Percentiles rank a stretch among this genome's conserved stretches.
phyloP scores from a whole-genome alignment of 1,140 invertebrate genomes.

The Bombus ignitus region DNA sequence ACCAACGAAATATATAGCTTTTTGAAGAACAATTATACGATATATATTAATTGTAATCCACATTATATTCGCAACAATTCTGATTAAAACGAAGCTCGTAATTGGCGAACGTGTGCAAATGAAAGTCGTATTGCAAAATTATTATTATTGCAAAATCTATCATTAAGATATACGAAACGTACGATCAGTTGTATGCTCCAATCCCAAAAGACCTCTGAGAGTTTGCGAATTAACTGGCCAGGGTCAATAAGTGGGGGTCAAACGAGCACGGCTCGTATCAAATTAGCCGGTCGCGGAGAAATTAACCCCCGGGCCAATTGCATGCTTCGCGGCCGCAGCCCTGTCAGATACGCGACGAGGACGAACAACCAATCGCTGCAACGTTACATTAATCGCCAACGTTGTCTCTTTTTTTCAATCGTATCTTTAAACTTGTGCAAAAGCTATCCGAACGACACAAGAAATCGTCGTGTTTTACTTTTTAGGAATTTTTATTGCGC shows the following conservation, averaged over 20 bases:
- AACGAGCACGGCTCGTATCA: constrained; percentile 60
- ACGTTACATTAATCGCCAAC: not conserved
- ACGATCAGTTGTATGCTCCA: not conserved
- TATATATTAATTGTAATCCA: no score
- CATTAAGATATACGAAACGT: not conserved
- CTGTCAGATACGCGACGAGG: not conserved
- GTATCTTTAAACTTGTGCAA: not conserved
- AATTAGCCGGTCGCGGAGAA: constrained; percentile 64
- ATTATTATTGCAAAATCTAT: not conserved
- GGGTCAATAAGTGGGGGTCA: constrained; percentile 63
- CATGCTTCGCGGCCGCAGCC: constrained; percentile 78
- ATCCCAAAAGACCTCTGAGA: constrained; percentile 22
- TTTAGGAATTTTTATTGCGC: not conserved
- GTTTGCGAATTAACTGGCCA: constrained; percentile 40
- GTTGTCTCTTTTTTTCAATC: not conserved
- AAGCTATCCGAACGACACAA: not conserved
- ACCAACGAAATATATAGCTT: no score
- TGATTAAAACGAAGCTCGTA: not conserved
- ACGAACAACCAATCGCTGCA: not conserved
- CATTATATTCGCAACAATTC: not conserved
- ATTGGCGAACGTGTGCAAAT: not conserved
- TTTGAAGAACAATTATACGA: no score
- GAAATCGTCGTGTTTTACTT: not conserved
- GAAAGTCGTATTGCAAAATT: not conserved
- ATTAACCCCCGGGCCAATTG: constrained; percentile 67